phyloP scores from a whole-genome alignment of 2,797 vertebrate species.

The Gobio occitaniae region DNA sequence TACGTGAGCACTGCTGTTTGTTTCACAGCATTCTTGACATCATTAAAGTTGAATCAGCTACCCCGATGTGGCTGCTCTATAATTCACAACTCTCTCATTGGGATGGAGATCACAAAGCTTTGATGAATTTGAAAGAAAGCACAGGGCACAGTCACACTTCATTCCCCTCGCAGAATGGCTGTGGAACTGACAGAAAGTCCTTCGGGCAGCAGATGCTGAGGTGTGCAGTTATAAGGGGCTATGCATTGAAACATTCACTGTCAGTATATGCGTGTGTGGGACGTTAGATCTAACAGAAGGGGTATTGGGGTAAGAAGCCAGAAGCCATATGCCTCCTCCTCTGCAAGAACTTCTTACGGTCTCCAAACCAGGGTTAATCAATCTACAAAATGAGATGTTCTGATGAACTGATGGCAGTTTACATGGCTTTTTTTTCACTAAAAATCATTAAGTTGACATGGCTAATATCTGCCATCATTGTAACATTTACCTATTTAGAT shows the following conservation, averaged over 20 bases:
- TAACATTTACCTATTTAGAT: background rate
- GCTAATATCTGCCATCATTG: background rate
- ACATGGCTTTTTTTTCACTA: background rate
- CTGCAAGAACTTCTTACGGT: background rate
- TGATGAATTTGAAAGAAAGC: slow-evolving; percentile 44
- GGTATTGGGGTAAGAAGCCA: slow-evolving; percentile 3
- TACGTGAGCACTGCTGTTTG: slow-evolving; percentile 45
- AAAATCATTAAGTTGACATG: background rate
- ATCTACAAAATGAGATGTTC: background rate
- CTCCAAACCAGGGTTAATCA: slow-evolving; percentile 8
- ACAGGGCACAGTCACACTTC: slow-evolving; percentile 20
- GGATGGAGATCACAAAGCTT: slow-evolving; percentile 46
- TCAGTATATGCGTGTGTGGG: slow-evolving; percentile 2
- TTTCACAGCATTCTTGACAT: slow-evolving; percentile 48
- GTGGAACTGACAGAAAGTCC: slow-evolving; percentile 8
- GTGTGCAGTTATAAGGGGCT: slow-evolving; percentile 18
- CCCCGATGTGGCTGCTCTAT: slow-evolving; percentile 38
- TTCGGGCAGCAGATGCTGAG: slow-evolving; percentile 23
- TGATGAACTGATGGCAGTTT: background rate
- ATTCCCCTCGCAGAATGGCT: background rate
- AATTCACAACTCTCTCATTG: slow-evolving; percentile 50
- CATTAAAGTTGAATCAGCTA: slow-evolving; percentile 53
- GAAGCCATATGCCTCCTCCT: slow-evolving; percentile 30
- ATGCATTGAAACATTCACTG: background rate
- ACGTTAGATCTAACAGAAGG: slow-evolving; percentile 7